Conservation (phyloP, 1,140 invertebrate species). For the Halesus radiatus region DNA sequence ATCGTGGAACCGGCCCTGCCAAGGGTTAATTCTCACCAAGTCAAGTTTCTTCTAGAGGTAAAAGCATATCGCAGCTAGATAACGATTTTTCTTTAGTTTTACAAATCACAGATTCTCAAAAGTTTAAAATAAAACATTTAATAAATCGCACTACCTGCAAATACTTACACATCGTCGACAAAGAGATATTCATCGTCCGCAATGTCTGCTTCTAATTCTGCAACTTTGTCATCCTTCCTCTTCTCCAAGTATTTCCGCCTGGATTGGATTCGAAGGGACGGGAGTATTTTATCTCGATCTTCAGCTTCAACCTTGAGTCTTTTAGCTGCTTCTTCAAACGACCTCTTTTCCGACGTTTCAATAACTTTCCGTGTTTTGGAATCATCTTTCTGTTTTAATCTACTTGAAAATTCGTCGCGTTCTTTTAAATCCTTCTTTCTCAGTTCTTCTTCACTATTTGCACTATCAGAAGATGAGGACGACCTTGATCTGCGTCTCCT, state of each 20-base stretch:
- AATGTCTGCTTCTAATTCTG: conserved; percentile 95
- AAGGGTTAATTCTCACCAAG: too few species aligned
- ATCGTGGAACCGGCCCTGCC: too few species aligned
- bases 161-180: conserved; percentile 84
- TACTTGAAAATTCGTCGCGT: conserved; percentile 93
- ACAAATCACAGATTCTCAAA: too few species aligned
- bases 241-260: conserved; percentile 95
- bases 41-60: too few species aligned
- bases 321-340: conserved; percentile 93
- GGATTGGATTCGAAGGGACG: conserved; percentile 91
- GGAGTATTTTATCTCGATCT: conserved; percentile 88
- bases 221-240: conserved; percentile 95
- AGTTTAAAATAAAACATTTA: too few species aligned
- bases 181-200: conserved; percentile 98
- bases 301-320: conserved; percentile 89
- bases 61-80: conserved; percentile 4
- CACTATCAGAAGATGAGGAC: conserved; percentile 68
- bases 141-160: neutral
- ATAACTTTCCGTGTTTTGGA: conserved; percentile 88
- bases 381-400: conserved; percentile 93
- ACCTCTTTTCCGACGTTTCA: conserved; percentile 79
- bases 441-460: conserved; percentile 77
- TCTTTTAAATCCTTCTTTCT: conserved; percentile 88
- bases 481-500: conserved; percentile 66
- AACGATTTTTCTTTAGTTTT: neutral